These are phyloP conservation scores for Brachionus rubens DNA, from an alignment of 1,140 invertebrate species.

Conservation along the genomic window DNA sequence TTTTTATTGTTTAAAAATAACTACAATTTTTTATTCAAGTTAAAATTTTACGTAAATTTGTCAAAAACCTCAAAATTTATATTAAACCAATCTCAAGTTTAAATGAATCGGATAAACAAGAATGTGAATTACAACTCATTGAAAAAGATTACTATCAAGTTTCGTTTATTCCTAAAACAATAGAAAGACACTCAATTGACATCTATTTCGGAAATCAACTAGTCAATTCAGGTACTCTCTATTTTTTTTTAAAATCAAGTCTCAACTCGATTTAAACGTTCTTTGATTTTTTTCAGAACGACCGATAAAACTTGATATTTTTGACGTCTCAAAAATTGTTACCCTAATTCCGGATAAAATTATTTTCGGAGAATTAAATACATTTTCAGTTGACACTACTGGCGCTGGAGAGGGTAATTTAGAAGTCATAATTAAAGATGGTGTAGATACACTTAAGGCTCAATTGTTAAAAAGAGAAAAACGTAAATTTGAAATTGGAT, in stretches of 20 bases:
- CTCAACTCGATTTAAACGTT: too few relatives aligned
- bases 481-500: constrained; percentile 32
- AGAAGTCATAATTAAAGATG: constrained; percentile 40
- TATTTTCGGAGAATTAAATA: constrained; percentile 27
- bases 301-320: background rate
- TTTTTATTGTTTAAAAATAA: background rate
- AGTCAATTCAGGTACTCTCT: constrained; percentile 14
- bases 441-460: constrained; percentile 25
- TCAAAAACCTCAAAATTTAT: background rate
- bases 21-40: background rate
- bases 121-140: background rate
- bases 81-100: background rate
- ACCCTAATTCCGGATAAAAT: background rate
- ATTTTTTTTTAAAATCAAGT: background rate
- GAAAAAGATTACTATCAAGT: constrained; percentile 27
- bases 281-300: too few relatives aligned
- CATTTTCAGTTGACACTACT: constrained; percentile 33
- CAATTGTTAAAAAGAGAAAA: constrained; percentile 12
- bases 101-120: background rate
- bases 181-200: background rate
- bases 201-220: constrained; percentile 7
- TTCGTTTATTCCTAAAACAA: background rate
- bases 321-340: constrained; percentile 16
- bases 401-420: constrained; percentile 45
- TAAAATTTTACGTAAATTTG: constrained; percentile 32